Base-by-base conservation (phyloP, 2,113 vertebrate species). In the Peromyscus maniculatus region DNA sequence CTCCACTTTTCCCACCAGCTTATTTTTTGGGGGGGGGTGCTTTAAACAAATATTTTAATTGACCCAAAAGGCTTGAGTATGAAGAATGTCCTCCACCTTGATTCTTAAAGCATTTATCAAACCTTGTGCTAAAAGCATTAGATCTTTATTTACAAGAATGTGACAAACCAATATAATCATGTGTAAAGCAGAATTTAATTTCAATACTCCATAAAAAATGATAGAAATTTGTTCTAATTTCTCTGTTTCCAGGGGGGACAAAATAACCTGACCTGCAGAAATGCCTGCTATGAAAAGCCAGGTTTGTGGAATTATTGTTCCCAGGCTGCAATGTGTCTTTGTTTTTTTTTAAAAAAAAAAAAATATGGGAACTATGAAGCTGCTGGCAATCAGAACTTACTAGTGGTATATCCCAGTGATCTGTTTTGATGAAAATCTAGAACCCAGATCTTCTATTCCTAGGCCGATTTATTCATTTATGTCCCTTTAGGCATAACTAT, bases 151-250 rank as follows among this genome's bases (percentile, higher is more conserved):
- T 77, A 77, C 24, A 19, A 62, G 52, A 89, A 39, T 62, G 3
- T 5, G 28, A n/a, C 57, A 66, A 26, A 11, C 77, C 64, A 87
- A 12, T 64, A 84, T 79, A 69, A 91, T 26, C 43, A 93, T 59
- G 15, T 43, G 1, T 74, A 26, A 92, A 79, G 46, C 39, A 88
- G 64, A 95, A 69, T 91, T 82, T 91, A 79, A 80, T 95, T 87
- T 94, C 64, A 94, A 96, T 78, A 8, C 3, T 55, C 39, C 67
- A 77, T 49, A 66, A 69, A 28, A 93, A 96, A 93, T 84, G 66
- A 10, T 2, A 3, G 10, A 28, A 74, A 39, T 24, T 89, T 13
- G 33, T 88, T 31, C 78, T 87, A 95, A 49, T 74, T 84, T 94
- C 17, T 39, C 26, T 36, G 93, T 79, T 79, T 7, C 15, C 15